Evolutionary conservation across 1,140 invertebrate genomes (phyloP).

Genomic region (Tetramorium parvispinum): DNA sequence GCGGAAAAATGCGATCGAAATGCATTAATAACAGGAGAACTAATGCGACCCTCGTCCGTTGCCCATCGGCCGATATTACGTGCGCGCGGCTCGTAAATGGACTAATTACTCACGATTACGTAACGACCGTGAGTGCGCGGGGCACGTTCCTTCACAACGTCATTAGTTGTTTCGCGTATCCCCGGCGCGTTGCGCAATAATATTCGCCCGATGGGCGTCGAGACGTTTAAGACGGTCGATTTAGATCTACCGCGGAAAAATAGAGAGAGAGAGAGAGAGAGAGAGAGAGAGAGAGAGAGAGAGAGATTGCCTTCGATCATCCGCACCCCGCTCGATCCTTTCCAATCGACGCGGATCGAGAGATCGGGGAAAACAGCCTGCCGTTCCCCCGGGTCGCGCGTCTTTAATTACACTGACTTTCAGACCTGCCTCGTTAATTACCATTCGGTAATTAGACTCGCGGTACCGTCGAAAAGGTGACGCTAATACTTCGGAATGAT

Average conservation of each 20-base stretch:
- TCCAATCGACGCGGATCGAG: constrained; percentile 20
- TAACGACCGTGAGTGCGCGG: constrained; percentile 52
- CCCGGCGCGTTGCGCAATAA: constrained; percentile 74
- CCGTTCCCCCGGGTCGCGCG: background rate
- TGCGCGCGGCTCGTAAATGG: constrained; percentile 75
- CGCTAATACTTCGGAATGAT: constrained; percentile 12
- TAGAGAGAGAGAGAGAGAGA: background rate
- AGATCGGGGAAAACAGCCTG: constrained; percentile 21
- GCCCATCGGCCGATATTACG: constrained; percentile 61
- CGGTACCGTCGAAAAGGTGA: constrained; percentile 32
- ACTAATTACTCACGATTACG: constrained; percentile 80
- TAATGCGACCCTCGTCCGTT: constrained; percentile 69
- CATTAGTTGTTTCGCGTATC: constrained; percentile 75
- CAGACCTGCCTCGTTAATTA: constrained; percentile 42
- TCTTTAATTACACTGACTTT: constrained; percentile 49
- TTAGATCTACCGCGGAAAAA: constrained; percentile 56
- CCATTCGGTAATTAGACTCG: constrained; percentile 49
- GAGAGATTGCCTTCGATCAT: constrained; percentile 13
- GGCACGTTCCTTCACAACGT: constrained; percentile 66
- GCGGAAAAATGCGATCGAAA: constrained; percentile 81
- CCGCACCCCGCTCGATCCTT: constrained; percentile 23
- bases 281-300: background rate
- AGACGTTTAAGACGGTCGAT: constrained; percentile 68
- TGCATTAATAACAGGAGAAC: constrained; percentile 82
- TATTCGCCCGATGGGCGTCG: constrained; percentile 71